A percentile compares a stretch with the other conserved stretches of the same genome.
These are phyloP conservation scores for Reinhardtius hippoglossoides DNA, from an alignment of 2,113 vertebrate species.

Conservation along the genomic window DNA sequence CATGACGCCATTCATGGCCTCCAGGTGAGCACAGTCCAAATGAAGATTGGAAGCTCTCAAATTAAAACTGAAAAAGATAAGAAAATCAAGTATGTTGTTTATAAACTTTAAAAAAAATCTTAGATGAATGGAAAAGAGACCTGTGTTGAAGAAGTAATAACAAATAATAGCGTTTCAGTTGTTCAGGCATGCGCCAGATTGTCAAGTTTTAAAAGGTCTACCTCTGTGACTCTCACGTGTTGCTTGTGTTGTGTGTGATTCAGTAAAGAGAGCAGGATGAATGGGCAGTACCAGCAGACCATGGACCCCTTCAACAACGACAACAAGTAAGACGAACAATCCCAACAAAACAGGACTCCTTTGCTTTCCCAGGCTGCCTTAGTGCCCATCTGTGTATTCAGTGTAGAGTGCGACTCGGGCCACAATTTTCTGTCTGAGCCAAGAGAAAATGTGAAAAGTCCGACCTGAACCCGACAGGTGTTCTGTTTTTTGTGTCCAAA, in stretches of 20 bases:
- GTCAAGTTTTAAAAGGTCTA: not conserved
- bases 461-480: too few relatives aligned
- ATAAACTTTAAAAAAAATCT: not conserved
- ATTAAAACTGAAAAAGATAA: not conserved
- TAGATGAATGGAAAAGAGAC: too few relatives aligned
- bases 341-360: too few relatives aligned
- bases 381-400: too few relatives aligned
- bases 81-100: not conserved
- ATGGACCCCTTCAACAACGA: constrained; percentile 94
- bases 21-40: constrained; percentile 85
- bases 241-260: constrained; percentile 30
- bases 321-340: constrained; percentile 90
- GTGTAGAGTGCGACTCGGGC: too few relatives aligned
- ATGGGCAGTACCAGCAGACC: constrained; percentile 96
- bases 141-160: not conserved
- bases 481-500: too few relatives aligned
- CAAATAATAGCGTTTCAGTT: not conserved
- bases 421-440: too few relatives aligned
- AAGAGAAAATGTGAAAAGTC: too few relatives aligned
- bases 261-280: constrained; percentile 99
- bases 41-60: not conserved
- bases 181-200: not conserved
- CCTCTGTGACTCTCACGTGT: not conserved
- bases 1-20: constrained; percentile 99
- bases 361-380: not conserved